Evolutionary conservation across 35 echinoderm and acorn worm genomes (phyloP), one percentile per base, ranked within the genome.

Genomic region (Apostichopus parvimensis): DNA sequence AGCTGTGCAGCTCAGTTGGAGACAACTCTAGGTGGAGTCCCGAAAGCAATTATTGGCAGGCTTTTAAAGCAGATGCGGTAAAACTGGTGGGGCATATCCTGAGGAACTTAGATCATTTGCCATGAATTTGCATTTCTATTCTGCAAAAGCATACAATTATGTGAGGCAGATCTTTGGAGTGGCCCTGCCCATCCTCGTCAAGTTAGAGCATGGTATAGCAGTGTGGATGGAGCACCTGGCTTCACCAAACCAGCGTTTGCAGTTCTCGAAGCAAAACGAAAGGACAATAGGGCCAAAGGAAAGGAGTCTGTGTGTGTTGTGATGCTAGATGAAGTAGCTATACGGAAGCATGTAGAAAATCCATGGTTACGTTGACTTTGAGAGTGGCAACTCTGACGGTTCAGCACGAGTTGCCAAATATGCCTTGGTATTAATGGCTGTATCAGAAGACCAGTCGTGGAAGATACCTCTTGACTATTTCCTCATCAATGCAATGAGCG

Each of bases 91-190:
- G 34, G 34, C 0, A 45, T 94, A 94, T 55, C 81, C 94, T 61
- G 62, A 62, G 56, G 57, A 26, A 53, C 58, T 92, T 7, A 53
- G 15, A 10, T 75, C 94, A 8, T 95, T 95, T 72, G 94, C 94
- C 13, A 15, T 95, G 10, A 95, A 90, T 52, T 73, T 95, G 6
- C 80, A 95, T 95, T 95, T 95, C 58, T 95, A 92, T 62, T 95
- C 94, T 4, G 68, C 94, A 5, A 87, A 92, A 53, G 94, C 94
- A 5, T 95, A 95, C 54, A 23, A 5, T 53, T 95, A 78, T 95
- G 90, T 95, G 4, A 80, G 90, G 1, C 86, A 95, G 61, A 95
- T 68, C 52, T 94, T 94, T 91, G 89, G 87, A 54, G 56, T 94
- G 15, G 58, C 60, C 9, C 80, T 94, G 22, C 93, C 90, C 20